Base-by-base conservation (phyloP, 2,888 invertebrate species). In the Orthonychiurus folsomi region DNA sequence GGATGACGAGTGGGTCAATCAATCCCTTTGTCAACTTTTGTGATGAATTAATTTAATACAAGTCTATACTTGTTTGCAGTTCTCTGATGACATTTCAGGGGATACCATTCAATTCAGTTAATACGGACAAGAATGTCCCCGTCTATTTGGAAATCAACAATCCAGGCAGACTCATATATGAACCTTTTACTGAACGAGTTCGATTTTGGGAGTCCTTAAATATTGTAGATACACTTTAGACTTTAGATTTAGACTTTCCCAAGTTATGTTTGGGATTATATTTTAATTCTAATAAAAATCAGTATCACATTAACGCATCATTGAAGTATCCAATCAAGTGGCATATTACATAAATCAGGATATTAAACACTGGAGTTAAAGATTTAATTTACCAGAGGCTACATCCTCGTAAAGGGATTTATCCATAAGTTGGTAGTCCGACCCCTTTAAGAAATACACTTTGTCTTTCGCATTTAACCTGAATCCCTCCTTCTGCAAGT, bases 401-500 rank as follows among this genome's bases (percentile, higher is more conserved):
- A 68, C 63, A 47, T 62, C 28, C 12, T 64, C 53, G 56, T 61
- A 50, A 25, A 64, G 25, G 3, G 59, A 50, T 58, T 59, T 18
- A 5, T 59, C 59, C 3, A 68, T 18, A 12, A 61, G 62, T 54
- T 52, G 25, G 57, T 64, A 68, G 56, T 60, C 56, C 1, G 56
- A 60, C n/a, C 63, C 47, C 0, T 9, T 12, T 25, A 63, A 59
- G 52, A 66, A 64, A 56, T 60, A 68, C 2, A 68, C 25, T 54
- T 54, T 53, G 27, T 59, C 61, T 23, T 55, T 48, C 23, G 37
- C 26, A 20, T 37, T 48, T n/a, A 80, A 77, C 71, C 94, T 83
- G 76, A 87, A 94, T 2, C 88, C 93, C 69, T 93, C 89, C 68
- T 84, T 81, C 75, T 90, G 88, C 66, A 94, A 83, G 72, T 89